phyloP scores from a whole-genome alignment of 2,113 vertebrate species.

The Siniperca knerii region DNA sequence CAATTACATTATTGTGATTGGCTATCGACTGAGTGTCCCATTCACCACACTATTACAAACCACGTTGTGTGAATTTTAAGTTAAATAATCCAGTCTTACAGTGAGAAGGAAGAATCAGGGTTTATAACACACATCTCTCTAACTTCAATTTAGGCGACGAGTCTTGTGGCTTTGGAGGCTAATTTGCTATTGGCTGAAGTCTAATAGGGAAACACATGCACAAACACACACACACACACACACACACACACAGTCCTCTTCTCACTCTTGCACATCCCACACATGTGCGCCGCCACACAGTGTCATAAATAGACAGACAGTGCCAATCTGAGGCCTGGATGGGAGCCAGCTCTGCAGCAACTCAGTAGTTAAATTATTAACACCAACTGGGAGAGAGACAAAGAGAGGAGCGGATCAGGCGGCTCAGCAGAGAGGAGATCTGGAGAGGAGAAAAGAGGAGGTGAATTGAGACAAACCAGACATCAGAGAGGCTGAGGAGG shows the following conservation, averaged over 20 bases:
- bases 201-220: constrained; percentile 56
- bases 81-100: constrained; percentile 29
- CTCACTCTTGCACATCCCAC: constrained; percentile 77
- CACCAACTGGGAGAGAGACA: constrained; percentile 81
- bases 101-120: constrained; percentile 21
- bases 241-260: constrained; percentile 34
- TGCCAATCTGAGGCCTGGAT: constrained; percentile 82
- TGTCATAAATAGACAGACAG: constrained; percentile 82
- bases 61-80: constrained; percentile 12
- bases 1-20: constrained; percentile 4
- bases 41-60: constrained; percentile 8
- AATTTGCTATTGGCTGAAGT: constrained; percentile 65
- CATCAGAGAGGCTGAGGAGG: constrained; percentile 46
- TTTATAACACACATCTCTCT: constrained; percentile 11
- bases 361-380: constrained; percentile 86
- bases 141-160: constrained; percentile 55
- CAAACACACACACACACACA: constrained; percentile 22
- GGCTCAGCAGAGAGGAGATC: constrained; percentile 63
- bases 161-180: constrained; percentile 59
- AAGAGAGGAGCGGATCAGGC: constrained; percentile 74
- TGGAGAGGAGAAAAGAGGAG: constrained; percentile 71
- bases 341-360: constrained; percentile 82
- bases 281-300: constrained; percentile 78
- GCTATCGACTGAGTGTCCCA: not conserved
- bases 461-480: constrained; percentile 58